Base-by-base conservation (phyloP, 2,797 vertebrate genomes). In the Babyrousa celebensis region DNA sequence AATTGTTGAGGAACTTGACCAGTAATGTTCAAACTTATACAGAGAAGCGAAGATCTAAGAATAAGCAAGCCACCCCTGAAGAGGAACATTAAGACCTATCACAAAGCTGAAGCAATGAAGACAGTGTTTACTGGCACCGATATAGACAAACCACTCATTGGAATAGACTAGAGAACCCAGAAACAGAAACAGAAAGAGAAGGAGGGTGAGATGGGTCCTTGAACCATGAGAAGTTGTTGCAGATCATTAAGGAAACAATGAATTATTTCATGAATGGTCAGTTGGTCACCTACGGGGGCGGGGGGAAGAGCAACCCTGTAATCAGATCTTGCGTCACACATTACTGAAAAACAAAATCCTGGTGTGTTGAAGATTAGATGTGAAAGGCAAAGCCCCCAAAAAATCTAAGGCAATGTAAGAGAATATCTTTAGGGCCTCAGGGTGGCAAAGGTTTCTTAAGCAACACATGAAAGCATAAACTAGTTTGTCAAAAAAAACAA, bases 1-100 rank as follows among this genome's bases (percentile, higher is more conserved):
- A 85, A 89, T 75, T 68, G 17, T 23, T 78, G 62, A 77, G 83
- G 68, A 77, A 12, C 2, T 96, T 79, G n/a, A 85, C 21, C 29
- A 68, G 16, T 29, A 87, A 78, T 36, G 90, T 71, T 89, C 78
- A 94, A 62, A 70, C 60, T 60, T 89, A 93, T 25, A 74, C 27
- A 36, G 78, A 79, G 54, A 20, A 40, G 27, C 29, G 72, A 93
- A 95, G 18, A 75, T 52, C 12, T 77, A 60, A 86, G n/a, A 83
- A 89, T 65, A 89, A 90, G 40, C 27, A 86, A 91, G 40, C 7
- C 67, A 89, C 16, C 36, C 36, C 32, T 79, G 14, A 70, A 82
- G 54, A 75, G 18, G 16, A 90, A 52, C 52, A 87, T 77, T 32
- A 90, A 84, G 71, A 58, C 3, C 32, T 21, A 56, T 21, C n/a